Conservation (phyloP, 2,797 vertebrate species). For the Cirrhinus mrigala region DNA sequence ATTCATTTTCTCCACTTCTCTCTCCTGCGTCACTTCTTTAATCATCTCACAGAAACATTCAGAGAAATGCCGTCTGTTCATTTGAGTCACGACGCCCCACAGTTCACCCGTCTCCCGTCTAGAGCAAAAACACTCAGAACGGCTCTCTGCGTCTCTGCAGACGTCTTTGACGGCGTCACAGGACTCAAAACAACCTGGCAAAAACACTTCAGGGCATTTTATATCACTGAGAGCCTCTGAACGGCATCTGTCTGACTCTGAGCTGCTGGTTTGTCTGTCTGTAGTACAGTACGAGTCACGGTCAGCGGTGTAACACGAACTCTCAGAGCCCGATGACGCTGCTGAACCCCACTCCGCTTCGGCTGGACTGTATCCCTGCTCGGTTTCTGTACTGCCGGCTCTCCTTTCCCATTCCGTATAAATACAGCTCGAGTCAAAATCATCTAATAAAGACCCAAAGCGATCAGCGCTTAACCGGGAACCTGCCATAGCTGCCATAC, state of each 20-base stretch:
- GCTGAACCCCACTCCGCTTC: constrained; percentile 47
- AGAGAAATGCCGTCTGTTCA: constrained; percentile 77
- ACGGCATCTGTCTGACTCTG: constrained; percentile 37
- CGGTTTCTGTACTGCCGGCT: background rate
- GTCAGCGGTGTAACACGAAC: constrained; percentile 53
- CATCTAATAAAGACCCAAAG: constrained; percentile 13
- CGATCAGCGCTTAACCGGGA: constrained; percentile 54
- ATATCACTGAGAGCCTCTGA: too few relatives aligned
- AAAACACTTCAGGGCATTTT: background rate
- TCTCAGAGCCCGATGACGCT: constrained; percentile 56
- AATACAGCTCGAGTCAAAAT: constrained; percentile 15
- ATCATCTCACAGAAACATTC: constrained; percentile 81
- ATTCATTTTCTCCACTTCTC: constrained; percentile 65
- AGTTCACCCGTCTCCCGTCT: constrained; percentile 80
- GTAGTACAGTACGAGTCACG: constrained; percentile 6
- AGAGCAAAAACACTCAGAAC: constrained; percentile 51
- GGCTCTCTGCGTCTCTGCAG: constrained; percentile 61
- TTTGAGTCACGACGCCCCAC: constrained; percentile 83
- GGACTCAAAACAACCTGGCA: constrained; percentile 18
- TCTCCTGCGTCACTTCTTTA: constrained; percentile 61
- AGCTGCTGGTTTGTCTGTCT: constrained; percentile 19
- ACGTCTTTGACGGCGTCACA: background rate
- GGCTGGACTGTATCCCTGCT: background rate
- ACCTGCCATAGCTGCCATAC: constrained; percentile 68
- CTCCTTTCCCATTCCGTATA: constrained; percentile 46